Evolutionary conservation across 2,888 invertebrate species (phyloP), one percentile per base, ranked within the genome.

Genomic region (Neoscelio sp.): DNA sequence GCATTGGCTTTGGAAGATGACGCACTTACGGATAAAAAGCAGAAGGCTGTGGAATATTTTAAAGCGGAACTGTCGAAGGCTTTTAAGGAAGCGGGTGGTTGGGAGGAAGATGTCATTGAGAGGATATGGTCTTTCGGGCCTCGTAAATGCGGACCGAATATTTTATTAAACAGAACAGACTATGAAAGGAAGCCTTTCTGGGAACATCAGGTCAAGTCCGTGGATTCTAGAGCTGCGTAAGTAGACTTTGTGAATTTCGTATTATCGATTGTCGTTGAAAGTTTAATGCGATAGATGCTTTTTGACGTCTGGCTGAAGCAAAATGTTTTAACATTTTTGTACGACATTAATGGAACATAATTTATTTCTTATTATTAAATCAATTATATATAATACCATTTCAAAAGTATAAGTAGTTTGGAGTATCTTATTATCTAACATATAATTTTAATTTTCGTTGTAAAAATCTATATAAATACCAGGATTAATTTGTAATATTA

Each of bases 51-150:
- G 8, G 86, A 88, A 52, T 87, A 86, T 88, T 86, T 91, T 10
- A 92, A 93, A 89, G 91, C 89, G 1, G 93, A 94, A 82, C 89
- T 98, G 7, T 89, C 91, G 35, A 89, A 86, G 18, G 92, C 93
- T 6, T 94, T 96, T 84, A 88, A 91, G 0, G 93, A 93, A 65
- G 91, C 93, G 1, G 93, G 92, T 0, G 90, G 79, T 1, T 84
- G 91, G 92, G 92, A 78, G 50, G 88, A 91, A 0, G 89, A 92
- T 17, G 84, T 92, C 35, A 91, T 94, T 0, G 91, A 93, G 54
- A 93, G 94, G 90, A 94, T 99, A 82, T 99, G 98, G 98, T 94
- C 96, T 2, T 95, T 99, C 81, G 98, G 99, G 0, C 98, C 98
- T 2, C 94, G 95, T 80, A 94, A 95, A 88, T 96, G 96, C 87